These are phyloP conservation scores for Scaptomyza polygonia DNA, from an alignment of 2,888 invertebrate genomes.

Conservation along the genomic window DNA sequence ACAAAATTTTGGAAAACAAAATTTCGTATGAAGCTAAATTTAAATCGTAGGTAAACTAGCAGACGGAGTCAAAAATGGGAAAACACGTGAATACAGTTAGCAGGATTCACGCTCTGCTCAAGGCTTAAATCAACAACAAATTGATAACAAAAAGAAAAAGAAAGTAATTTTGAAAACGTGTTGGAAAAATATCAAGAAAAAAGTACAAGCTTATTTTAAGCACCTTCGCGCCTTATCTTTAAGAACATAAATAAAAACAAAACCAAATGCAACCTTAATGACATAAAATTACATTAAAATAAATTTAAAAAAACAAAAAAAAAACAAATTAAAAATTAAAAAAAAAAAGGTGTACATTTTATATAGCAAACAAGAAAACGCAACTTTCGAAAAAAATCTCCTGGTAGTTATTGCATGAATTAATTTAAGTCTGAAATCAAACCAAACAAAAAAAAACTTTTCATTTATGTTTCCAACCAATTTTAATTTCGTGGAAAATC, in stretches of 20 bases:
- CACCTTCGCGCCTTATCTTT: constrained; percentile 90
- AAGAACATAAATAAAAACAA: constrained; percentile 85
- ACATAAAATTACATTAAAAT: constrained; percentile 74
- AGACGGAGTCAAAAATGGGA: constrained; percentile 35
- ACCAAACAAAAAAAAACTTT: constrained; percentile 14
- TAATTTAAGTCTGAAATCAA: constrained; percentile 63
- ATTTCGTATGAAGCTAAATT: constrained; percentile 78
- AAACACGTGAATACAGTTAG: constrained; percentile 47
- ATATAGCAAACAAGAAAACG: constrained; percentile 61
- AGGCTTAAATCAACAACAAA: constrained; percentile 46
- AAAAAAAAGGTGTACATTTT: constrained; percentile 66
- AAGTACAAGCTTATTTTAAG: constrained; percentile 90
- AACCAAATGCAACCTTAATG: constrained; percentile 59
- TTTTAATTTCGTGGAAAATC: constrained; percentile 63
- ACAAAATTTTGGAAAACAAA: constrained; percentile 80
- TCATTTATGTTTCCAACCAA: constrained; percentile 33
- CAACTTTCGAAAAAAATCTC: constrained; percentile 67
- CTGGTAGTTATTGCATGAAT: constrained; percentile 66
- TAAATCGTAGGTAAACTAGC: constrained; percentile 66
- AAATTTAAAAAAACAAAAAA: constrained; percentile 57
- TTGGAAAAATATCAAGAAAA: constrained; percentile 86
- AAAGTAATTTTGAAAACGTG: constrained; percentile 76
- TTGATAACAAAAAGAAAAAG: constrained; percentile 65
- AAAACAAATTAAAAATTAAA: constrained; percentile 51
- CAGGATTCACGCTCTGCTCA: constrained; percentile 45